Evolutionary conservation across 2,113 vertebrate genomes (phyloP).

Genomic region (Silurus glanis): DNA sequence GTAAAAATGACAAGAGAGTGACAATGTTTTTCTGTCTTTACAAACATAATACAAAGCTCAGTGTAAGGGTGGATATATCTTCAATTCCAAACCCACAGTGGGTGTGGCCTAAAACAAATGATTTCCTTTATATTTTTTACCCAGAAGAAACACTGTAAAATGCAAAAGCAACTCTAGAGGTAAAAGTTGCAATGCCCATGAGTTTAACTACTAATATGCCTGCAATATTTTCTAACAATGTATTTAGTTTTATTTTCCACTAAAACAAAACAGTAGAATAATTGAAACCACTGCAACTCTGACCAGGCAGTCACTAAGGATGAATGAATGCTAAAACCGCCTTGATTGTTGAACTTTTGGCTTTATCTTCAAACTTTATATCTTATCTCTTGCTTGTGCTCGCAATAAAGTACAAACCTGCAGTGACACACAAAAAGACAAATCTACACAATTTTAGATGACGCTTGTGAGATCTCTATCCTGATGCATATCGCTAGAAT

Average conservation of each 20-base stretch:
- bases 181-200: neutral
- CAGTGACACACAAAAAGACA: too few species aligned
- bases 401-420: neutral
- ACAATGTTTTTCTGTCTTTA: neutral
- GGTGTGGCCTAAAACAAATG: neutral
- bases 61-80: neutral
- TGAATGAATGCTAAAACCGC: neutral
- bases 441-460: neutral
- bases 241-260: neutral
- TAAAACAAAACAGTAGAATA: neutral
- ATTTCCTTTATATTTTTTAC: neutral
- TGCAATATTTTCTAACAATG: neutral
- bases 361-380: neutral
- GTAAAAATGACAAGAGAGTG: constrained; percentile 2
- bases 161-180: neutral
- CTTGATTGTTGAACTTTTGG: neutral
- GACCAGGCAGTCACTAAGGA: neutral
- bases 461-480: too few species aligned
- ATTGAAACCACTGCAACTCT: neutral
- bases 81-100: neutral
- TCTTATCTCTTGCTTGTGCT: neutral
- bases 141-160: neutral
- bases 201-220: too few species aligned
- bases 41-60: neutral
- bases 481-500: neutral